Evolutionary conservation across 2,797 vertebrate genomes (phyloP).

Genomic region (Cynopterus sphinx): DNA sequence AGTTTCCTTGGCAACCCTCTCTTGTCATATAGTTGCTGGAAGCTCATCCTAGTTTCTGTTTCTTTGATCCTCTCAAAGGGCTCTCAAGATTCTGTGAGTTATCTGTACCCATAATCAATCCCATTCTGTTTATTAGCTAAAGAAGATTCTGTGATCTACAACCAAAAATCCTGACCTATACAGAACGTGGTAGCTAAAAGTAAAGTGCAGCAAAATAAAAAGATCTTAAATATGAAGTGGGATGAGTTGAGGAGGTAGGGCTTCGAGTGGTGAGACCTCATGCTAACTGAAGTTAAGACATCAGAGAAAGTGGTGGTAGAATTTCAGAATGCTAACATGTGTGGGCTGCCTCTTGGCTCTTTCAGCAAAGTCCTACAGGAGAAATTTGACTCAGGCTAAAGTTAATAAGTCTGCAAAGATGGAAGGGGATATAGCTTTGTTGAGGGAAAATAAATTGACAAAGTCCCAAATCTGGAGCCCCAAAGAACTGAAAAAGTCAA

Average conservation of each 20-base stretch:
- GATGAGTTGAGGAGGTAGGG: not conserved
- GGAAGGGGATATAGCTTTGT: not conserved
- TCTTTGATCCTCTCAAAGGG: conserved; percentile 1
- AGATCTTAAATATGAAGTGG: not conserved
- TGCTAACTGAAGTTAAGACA: not conserved
- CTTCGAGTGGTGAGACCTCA: not conserved
- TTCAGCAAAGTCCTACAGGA: not conserved
- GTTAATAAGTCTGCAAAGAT: not conserved
- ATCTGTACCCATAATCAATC: not conserved
- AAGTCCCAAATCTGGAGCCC: not conserved
- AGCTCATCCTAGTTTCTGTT: not conserved
- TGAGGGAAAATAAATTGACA: not conserved
- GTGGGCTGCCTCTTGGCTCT: not conserved
- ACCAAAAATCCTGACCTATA: not conserved
- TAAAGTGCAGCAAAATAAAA: not conserved
- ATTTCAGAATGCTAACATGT: not conserved
- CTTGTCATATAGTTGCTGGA: not conserved
- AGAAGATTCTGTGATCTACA: not conserved
- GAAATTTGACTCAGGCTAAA: not conserved
- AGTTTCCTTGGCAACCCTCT: not conserved
- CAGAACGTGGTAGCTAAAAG: conserved; percentile 20
- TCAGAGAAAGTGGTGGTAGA: not conserved
- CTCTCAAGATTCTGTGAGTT: not conserved
- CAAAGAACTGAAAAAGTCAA: not conserved
- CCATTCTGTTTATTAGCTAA: not conserved